Conservation (phyloP, 2,888 invertebrate species). For the Caenorhabditis uteleia region DNA sequence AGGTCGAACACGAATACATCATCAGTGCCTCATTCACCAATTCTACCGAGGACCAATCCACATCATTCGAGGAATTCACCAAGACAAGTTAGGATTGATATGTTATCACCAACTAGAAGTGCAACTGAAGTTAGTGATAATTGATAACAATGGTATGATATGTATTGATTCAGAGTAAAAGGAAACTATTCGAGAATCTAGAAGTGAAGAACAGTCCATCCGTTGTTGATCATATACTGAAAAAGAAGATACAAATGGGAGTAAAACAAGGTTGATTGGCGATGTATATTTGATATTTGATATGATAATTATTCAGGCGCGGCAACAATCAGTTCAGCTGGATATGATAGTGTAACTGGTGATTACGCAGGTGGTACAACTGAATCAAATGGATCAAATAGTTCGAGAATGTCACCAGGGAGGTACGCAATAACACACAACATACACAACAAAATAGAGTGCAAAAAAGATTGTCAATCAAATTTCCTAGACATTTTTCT, state of each 20-base stretch:
- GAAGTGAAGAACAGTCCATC: neutral
- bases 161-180: neutral
- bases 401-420: too few relatives aligned
- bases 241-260: neutral
- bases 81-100: slow-evolving; percentile 2
- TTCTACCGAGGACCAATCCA: neutral
- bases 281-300: neutral
- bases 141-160: neutral
- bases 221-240: slow-evolving; percentile 1
- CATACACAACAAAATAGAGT: too few relatives aligned
- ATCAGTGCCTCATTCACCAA: neutral
- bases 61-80: neutral
- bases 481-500: too few relatives aligned
- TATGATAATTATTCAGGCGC: neutral
- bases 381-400: too few relatives aligned
- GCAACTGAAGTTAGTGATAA: slow-evolving; percentile 1
- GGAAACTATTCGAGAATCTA: neutral
- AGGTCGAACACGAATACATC: neutral
- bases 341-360: slow-evolving; percentile 7
- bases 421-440: too few relatives aligned
- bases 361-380: slow-evolving; percentile 6
- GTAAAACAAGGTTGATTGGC: neutral
- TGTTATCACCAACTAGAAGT: neutral
- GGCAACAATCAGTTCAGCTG: neutral
- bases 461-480: too few relatives aligned